Conservation (phyloP, 2,888 invertebrate species). For the Caenorhabditis parvicauda region DNA sequence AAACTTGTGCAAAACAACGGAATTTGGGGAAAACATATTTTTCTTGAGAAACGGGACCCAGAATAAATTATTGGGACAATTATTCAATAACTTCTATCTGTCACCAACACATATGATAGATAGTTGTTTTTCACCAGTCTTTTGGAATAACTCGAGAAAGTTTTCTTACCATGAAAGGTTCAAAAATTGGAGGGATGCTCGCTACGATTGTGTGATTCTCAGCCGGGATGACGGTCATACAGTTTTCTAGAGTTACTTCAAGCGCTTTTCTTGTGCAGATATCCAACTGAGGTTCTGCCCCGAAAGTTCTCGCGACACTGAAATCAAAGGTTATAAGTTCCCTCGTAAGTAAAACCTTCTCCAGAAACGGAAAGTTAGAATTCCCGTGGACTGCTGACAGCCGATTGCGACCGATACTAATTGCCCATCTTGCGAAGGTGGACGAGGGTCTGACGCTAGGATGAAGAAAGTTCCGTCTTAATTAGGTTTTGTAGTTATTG, state of each 20-base stretch:
- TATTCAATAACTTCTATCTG: no score
- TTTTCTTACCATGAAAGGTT: constrained; percentile 46
- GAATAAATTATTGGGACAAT: no score
- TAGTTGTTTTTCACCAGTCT: no score
- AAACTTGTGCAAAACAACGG: not conserved
- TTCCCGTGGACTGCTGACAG: constrained; percentile 45
- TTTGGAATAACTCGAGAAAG: not conserved
- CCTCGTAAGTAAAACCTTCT: constrained; percentile 27
- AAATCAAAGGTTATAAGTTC: constrained; percentile 1
- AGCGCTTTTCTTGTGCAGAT: constrained; percentile 41
- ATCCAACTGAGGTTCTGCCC: constrained; percentile 41
- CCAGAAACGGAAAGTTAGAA: constrained; percentile 44
- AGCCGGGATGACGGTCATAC: constrained; percentile 40
- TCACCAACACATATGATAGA: not conserved
- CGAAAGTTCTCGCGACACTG: constrained; percentile 32
- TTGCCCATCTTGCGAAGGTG: constrained; percentile 33
- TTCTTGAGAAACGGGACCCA: not conserved
- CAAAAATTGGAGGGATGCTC: constrained; percentile 42
- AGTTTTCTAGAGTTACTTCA: constrained; percentile 36
- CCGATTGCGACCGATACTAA: constrained; percentile 45
- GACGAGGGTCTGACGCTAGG: constrained; percentile 42
- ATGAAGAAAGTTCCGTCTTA: constrained; percentile 41
- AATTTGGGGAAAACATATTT: not conserved
- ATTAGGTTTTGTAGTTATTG: not conserved
- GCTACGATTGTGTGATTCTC: constrained; percentile 44